Evolutionary conservation across 2,888 invertebrate species (phyloP).

Genomic region (Cheiracanthium punctorium): DNA sequence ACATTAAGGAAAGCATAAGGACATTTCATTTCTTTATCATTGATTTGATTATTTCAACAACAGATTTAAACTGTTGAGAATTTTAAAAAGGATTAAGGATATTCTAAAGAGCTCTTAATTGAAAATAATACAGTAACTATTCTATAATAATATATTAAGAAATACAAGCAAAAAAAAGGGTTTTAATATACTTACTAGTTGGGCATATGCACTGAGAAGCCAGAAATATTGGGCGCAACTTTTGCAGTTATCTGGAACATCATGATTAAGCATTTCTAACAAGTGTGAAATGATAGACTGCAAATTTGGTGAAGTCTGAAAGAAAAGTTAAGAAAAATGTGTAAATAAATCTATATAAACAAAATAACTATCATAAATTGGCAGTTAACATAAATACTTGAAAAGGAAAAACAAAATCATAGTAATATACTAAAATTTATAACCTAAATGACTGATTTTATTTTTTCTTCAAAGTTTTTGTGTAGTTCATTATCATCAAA

Average conservation of each 20-base stretch:
- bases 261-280: slow-evolving; percentile 76
- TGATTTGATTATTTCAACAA: too few relatives aligned
- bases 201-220: slow-evolving; percentile 76
- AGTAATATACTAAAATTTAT: too few relatives aligned
- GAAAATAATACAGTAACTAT: not conserved
- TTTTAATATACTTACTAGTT: slow-evolving; percentile 76
- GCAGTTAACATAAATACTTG: not conserved
- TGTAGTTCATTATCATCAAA: too few relatives aligned
- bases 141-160: not conserved
- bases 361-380: not conserved
- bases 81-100: too few relatives aligned
- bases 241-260: slow-evolving; percentile 77
- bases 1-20: too few relatives aligned
- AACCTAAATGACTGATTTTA: too few relatives aligned
- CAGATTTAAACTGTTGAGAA: too few relatives aligned
- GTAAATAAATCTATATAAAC: slow-evolving; percentile 4
- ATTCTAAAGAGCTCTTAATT: not conserved
- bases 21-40: too few relatives aligned
- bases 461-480: too few relatives aligned
- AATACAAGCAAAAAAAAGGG: not conserved
- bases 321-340: slow-evolving; percentile 21
- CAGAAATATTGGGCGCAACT: slow-evolving; percentile 77
- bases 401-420: not conserved
- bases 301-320: slow-evolving; percentile 53
- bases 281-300: slow-evolving; percentile 75